Base-by-base conservation (phyloP, 2,797 vertebrate genomes). In the Phalloptychus januarius region DNA sequence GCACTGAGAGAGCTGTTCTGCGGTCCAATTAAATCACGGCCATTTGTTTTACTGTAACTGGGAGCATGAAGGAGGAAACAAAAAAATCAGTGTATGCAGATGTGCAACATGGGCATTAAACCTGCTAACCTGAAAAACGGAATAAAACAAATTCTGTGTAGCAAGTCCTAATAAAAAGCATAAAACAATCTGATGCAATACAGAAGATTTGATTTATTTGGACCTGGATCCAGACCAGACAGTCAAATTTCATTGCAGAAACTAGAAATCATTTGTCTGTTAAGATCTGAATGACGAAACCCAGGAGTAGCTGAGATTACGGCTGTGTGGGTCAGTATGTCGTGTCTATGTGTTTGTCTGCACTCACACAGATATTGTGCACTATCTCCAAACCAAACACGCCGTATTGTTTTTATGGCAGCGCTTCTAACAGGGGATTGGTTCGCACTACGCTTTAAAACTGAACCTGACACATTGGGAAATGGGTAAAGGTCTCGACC, bases 31-130 rank as follows among this genome's bases (percentile, higher is more conserved):
- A 93, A 92, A 94, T 88, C 90, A 85, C 85, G 79, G 85, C 86
- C 86, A 92, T 94, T 92, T 92, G 93, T 93, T 91, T 91, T 85
- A 90, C 80, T 84, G 83, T 82, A 87, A 91, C 90, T 87, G 86
- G 82, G 87, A 91, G 86, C 84, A 77, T 76, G 54, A 76, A 75
- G 78, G 76, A 25, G 46, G 13, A 15, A 45, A 45, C 13, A 31
- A 65, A 77, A 76, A 79, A 65, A 85, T 78, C 80, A n/a, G 38
- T 80, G 90, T 89, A 90, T 88, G 40, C 90, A 91, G 80, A 75
- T 86, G 83, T 87, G 79, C 81, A 89, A 88, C 84, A 88, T 77
- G 78, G 77, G 63, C 83, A 76, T 79, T 61, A 81, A 88, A 80
- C 84, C 79, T 46, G 79, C 76, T 81, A 85, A 78, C 44, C 56